Base-by-base conservation (phyloP, 2,797 vertebrate species). In the Urophycis tenuis region DNA sequence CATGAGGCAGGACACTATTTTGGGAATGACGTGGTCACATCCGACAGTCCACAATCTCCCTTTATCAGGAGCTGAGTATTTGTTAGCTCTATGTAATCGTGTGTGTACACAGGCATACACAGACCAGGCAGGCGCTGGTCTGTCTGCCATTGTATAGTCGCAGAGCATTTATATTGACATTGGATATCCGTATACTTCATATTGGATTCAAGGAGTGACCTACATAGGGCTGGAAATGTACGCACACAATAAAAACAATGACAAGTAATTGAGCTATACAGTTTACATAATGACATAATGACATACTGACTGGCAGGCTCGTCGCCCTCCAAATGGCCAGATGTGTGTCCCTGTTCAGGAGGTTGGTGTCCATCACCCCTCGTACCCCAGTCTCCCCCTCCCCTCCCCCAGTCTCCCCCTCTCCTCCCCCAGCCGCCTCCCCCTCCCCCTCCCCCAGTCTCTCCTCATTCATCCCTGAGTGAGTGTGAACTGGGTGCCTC, bases 331-430 rank as follows among this genome's bases (percentile, higher is more conserved):
- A 34, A 15, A 49, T 0, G 74, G 80, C 75, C 85, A 72, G 88
- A 85, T 83, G 81, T 72, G 11, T 69, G 76, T 45, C 80, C 81
- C 86, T 86, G 83, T 89, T 74, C 75, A 69, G 53, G 29, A 32
- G 39, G 73, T 72, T 79, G 76, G 75, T 82, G 80, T 85, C 78
- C 69, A 74, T 81, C 76, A 79, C 81, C 77, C 78, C 82, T 70
- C 86, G 81, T 81, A 81, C 73, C 73, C 1, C 75, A 49, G 79
- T 82, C 75, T 79, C 73, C 15, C 60, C 77, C n/a, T n/a, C n/a
- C n/a, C n/a, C n/a, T n/a, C n/a, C n/a, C n/a, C n/a, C n/a, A n/a
- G n/a, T n/a, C n/a, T n/a, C n/a, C n/a, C n/a, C n/a, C n/a, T n/a
- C n/a, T n/a, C n/a, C n/a, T n/a, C n/a, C n/a, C n/a, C n/a, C n/a